Evolutionary conservation across 2,888 invertebrate genomes (phyloP), one percentile per base, ranked within the genome.

Genomic region (Pristionchus exspectatus): DNA sequence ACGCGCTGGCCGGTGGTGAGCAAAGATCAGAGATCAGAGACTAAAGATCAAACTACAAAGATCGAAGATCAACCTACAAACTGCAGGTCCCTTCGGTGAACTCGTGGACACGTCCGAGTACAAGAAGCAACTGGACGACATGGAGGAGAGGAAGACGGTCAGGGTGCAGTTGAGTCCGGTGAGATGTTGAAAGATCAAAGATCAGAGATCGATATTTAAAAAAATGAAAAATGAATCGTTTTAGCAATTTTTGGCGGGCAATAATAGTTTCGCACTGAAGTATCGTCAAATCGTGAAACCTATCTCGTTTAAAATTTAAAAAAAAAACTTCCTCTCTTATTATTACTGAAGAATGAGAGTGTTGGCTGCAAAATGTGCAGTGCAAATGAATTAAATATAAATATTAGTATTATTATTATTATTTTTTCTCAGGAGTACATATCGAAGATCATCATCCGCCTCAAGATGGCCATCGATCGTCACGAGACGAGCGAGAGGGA

Each of bases 61-160:
- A 59, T 59, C 33, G 33, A 59, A 63, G 59, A 33, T 33, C 83
- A 54, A 50, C 27, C n/a, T 27, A 16, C 63, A 85, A 56, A 33
- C 38, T 56, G 9, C 69, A 69, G 87, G 89, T 10, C 89, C 88
- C 30, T 83, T 66, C 83, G 44, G 63, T 38, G 72, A 90, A 16
- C 74, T 87, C 54, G 83, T 90, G 10, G 90, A 90, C 83, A 88
- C 90, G 18, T 54, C 77, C 50, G 74, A 87, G 44, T 90, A 90
- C 88, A 88, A 83, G 87, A 50, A 84, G 56, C 27, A 50, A 24
- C 89, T 89, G 63, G 89, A 89, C 66, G 81, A 89, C 24, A 81
- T 83, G 44, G 89, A 89, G 83, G 63, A 27, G 63, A 14, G 81
- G 33, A 54, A 69, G 74, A 74, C 74, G 24, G 63, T 56, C 44